A percentile compares a stretch with the other conserved stretches of the same genome.
phyloP scores from a whole-genome alignment of 2,888 invertebrate species.

The Loripinus fragilis region DNA sequence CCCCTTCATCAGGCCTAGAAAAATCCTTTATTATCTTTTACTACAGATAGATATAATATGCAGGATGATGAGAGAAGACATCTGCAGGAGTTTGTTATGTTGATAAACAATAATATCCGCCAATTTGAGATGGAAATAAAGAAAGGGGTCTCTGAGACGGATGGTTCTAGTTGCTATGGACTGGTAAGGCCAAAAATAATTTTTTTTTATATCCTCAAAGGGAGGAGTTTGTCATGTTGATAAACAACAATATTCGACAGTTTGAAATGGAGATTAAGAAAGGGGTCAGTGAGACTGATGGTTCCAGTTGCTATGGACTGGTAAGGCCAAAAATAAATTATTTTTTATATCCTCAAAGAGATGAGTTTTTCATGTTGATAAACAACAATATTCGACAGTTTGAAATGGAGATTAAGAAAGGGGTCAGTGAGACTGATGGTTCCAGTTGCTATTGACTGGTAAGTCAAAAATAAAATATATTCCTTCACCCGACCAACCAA shows the following conservation, averaged over 20 bases:
- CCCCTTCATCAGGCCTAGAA: no score
- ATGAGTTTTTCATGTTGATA: slow-evolving; percentile 64
- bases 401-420: slow-evolving; percentile 81
- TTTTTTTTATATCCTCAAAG: no score
- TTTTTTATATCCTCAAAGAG: no score
- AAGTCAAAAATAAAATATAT: no score
- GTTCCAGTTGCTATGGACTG: slow-evolving; percentile 76
- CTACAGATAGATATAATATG: no score
- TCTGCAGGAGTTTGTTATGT: no score
- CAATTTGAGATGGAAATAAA: slow-evolving; percentile 80
- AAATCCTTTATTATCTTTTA: no score
- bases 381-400: slow-evolving; percentile 68
- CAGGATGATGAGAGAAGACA: no score
- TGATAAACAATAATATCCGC: slow-evolving; percentile 73
- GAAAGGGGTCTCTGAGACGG: slow-evolving; percentile 79
- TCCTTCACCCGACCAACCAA: no score
- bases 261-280: slow-evolving; percentile 81
- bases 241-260: slow-evolving; percentile 73
- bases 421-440: slow-evolving; percentile 79
- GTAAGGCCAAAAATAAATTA: no score
- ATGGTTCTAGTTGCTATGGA: slow-evolving; percentile 76
- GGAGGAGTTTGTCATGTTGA: no score
- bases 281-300: slow-evolving; percentile 79
- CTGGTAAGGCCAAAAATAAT: slow-evolving; percentile 77
- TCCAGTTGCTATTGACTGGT: slow-evolving; percentile 78